Conservation (phyloP, 2,113 vertebrate genomes). For the Corythornis cristatus region DNA sequence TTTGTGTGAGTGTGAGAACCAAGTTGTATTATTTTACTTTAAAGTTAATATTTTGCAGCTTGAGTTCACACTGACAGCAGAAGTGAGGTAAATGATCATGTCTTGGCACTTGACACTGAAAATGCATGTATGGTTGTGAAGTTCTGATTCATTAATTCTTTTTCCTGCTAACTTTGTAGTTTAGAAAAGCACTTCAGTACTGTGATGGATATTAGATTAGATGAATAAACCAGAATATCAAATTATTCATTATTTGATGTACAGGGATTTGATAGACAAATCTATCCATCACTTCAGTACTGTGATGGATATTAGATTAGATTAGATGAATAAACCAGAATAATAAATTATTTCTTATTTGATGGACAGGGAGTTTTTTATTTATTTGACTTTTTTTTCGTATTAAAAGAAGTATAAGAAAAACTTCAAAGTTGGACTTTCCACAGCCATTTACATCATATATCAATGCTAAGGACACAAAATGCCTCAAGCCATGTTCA, state of each 20-base stretch:
- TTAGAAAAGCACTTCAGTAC: background rate
- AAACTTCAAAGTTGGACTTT: background rate
- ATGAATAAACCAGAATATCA: background rate
- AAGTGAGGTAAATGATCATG: slow-evolving; percentile 40
- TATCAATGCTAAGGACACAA: background rate
- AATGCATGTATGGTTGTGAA: background rate
- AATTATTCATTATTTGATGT: background rate
- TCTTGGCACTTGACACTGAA: slow-evolving; percentile 7
- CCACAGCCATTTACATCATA: background rate
- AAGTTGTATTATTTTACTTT: slow-evolving; percentile 28
- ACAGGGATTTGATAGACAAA: no score
- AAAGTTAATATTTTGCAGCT: slow-evolving; percentile 17
- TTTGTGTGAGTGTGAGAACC: background rate
- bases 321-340: background rate
- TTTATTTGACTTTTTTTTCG: background rate
- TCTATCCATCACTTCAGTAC: background rate
- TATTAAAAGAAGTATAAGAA: background rate
- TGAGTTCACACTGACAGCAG: slow-evolving; percentile 33
- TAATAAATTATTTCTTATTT: background rate
- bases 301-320: background rate
- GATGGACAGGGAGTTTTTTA: background rate
- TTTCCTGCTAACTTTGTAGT: background rate
- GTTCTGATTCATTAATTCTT: slow-evolving; percentile 47
- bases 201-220: background rate
- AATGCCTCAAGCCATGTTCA: fast-evolving